Evolutionary conservation across 2,888 invertebrate species (phyloP).

Genomic region (Stenoptilia bipunctidactyla): DNA sequence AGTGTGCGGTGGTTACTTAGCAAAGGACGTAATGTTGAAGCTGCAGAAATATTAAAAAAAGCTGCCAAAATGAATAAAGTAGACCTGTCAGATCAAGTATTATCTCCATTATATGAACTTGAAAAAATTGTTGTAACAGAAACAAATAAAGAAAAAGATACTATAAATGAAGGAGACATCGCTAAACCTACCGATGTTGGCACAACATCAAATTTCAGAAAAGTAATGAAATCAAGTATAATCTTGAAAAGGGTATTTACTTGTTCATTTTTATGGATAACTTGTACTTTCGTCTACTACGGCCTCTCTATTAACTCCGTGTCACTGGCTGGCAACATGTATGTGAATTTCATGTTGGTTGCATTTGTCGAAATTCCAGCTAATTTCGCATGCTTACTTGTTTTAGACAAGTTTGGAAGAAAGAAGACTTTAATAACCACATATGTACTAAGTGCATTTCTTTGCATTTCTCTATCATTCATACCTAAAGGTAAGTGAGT

Average conservation of each 20-base stretch:
- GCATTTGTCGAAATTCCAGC: slow-evolving; percentile 80
- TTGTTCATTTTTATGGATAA: slow-evolving; percentile 83
- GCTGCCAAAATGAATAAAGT: slow-evolving; percentile 76
- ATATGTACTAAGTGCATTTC: slow-evolving; percentile 74
- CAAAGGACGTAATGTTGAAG: slow-evolving; percentile 75
- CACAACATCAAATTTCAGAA: slow-evolving; percentile 30
- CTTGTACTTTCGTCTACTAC: slow-evolving; percentile 84
- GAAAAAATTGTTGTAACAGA: slow-evolving; percentile 21
- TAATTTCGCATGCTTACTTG: slow-evolving; percentile 73
- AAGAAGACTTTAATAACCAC: slow-evolving; percentile 73
- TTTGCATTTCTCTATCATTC: slow-evolving; percentile 74
- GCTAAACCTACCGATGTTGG: slow-evolving; percentile 13
- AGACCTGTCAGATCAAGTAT: slow-evolving; percentile 45
- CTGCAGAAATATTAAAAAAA: slow-evolving; percentile 72
- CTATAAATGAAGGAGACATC: slow-evolving; percentile 14
- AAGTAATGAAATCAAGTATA: slow-evolving; percentile 67
- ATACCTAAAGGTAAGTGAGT: slow-evolving; percentile 62
- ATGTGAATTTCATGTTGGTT: slow-evolving; percentile 79
- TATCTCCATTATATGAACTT: slow-evolving; percentile 40
- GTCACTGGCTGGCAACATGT: slow-evolving; percentile 80
- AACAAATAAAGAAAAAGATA: slow-evolving; percentile 14
- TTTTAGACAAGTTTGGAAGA: slow-evolving; percentile 75
- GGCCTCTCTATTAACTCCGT: slow-evolving; percentile 85
- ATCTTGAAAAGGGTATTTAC: slow-evolving; percentile 70
- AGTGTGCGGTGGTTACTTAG: slow-evolving; percentile 83